Percentiles rank a stretch among this genome's conserved stretches.
These are phyloP conservation scores for Camarhynchus parvulus DNA, from an alignment of 2,113 vertebrate genomes.

Conservation along the genomic window DNA sequence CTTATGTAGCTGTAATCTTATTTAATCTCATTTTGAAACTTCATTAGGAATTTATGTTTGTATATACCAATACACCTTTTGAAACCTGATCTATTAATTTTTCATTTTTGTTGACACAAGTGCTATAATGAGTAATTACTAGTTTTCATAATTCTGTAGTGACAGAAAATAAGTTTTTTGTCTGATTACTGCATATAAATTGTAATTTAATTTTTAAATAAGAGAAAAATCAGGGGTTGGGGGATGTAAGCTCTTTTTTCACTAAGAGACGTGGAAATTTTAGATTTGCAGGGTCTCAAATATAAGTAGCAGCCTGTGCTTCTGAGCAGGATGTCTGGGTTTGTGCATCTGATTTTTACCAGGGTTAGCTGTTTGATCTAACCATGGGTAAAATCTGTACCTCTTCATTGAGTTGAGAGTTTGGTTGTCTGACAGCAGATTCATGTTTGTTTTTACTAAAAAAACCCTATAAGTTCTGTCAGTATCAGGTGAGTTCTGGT, in stretches of 20 bases:
- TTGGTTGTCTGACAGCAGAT: background rate
- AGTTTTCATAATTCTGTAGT: background rate
- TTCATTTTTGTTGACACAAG: background rate
- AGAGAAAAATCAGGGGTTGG: background rate
- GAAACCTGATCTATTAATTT: background rate
- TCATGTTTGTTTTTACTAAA: background rate
- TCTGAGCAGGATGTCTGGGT: background rate
- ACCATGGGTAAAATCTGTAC: background rate
- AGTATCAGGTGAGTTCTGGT: background rate
- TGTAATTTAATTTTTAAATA: background rate
- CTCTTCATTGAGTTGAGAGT: background rate
- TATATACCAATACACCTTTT: background rate
- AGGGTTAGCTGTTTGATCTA: background rate
- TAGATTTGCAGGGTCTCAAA: background rate
- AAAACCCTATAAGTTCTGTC: background rate
- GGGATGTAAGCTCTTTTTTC: background rate
- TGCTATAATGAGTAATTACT: background rate
- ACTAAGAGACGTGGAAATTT: background rate
- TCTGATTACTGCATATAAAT: background rate
- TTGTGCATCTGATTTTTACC: background rate
- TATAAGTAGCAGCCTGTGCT: background rate
- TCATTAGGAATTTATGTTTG: background rate
- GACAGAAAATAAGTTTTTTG: background rate
- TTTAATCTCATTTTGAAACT: background rate
- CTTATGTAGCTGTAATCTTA: background rate